Percentiles rank a stretch among this genome's conserved stretches.
phyloP scores from a whole-genome alignment of 2,113 vertebrate species.

The Cathartes aura region DNA sequence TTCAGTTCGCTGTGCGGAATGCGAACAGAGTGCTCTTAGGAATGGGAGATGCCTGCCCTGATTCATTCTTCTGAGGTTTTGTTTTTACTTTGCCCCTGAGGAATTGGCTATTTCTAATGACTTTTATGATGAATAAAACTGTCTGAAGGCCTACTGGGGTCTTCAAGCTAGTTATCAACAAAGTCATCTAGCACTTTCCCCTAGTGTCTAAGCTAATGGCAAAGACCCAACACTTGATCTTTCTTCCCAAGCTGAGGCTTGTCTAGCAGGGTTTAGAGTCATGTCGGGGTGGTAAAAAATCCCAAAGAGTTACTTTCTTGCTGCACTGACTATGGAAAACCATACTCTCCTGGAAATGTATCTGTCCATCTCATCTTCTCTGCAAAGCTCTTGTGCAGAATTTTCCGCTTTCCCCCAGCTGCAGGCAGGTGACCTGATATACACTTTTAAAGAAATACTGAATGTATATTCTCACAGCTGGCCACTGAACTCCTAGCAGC shows the following conservation, averaged over 20 bases:
- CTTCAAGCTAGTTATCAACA: conserved; percentile 37
- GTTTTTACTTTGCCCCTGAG: conserved; percentile 23
- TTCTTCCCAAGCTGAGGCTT: background rate
- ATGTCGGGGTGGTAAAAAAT: background rate
- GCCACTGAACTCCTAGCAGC: background rate
- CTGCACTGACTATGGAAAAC: background rate
- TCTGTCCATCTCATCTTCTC: background rate
- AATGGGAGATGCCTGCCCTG: conserved; percentile 11
- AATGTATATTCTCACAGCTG: background rate
- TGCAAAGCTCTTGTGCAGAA: background rate
- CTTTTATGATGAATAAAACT: conserved; percentile 59
- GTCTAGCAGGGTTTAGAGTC: background rate
- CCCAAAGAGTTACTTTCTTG: background rate
- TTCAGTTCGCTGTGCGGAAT: background rate
- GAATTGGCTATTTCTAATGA: conserved; percentile 28
- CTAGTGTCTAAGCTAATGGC: conserved; percentile 9
- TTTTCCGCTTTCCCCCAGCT: background rate
- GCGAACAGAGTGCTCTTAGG: background rate
- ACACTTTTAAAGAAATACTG: background rate
- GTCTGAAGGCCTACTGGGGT: conserved; percentile 37
- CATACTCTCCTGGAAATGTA: background rate
- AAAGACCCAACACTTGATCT: background rate
- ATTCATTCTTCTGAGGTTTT: conserved; percentile 17
- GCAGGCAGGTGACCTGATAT: conserved; percentile 1
- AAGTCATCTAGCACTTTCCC: conserved; percentile 39